Percentiles rank a stretch among this genome's conserved stretches.
Evolutionary conservation across 1,140 invertebrate species (phyloP).

Genomic region (Chelonus insularis): DNA sequence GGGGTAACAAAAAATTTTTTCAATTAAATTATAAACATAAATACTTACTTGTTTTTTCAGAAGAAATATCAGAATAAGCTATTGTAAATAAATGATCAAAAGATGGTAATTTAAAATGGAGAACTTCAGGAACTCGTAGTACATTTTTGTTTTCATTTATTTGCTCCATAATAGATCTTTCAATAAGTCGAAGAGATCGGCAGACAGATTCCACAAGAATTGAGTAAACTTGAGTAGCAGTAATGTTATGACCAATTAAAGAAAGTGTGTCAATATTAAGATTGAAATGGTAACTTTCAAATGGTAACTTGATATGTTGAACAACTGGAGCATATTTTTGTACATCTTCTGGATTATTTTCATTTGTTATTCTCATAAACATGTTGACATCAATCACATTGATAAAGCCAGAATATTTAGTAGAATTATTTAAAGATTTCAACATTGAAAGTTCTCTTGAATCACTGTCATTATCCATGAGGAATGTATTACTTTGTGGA

Average conservation of each 20-base stretch:
- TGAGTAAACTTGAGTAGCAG: conserved; percentile 67
- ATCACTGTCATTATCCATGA: conserved; percentile 62
- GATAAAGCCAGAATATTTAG: conserved; percentile 38
- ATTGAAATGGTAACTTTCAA: conserved; percentile 60
- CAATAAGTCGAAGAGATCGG: conserved; percentile 67
- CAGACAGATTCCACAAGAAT: conserved; percentile 75
- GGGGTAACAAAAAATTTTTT: neutral
- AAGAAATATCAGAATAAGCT: conserved; percentile 66
- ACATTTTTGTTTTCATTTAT: conserved; percentile 38
- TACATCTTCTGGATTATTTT: conserved; percentile 43
- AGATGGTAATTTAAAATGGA: conserved; percentile 61
- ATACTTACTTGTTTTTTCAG: conserved; percentile 67
- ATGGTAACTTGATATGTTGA: conserved; percentile 57
- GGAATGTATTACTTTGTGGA: conserved; percentile 62
- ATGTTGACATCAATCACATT: conserved; percentile 54
- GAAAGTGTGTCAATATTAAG: conserved; percentile 72
- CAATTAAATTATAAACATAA: conserved; percentile 11
- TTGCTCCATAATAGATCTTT: conserved; percentile 64
- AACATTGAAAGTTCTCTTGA: conserved; percentile 61
- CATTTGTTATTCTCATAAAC: conserved; percentile 55
- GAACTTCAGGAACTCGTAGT: conserved; percentile 39
- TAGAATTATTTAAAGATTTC: conserved; percentile 60
- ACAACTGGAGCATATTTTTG: conserved; percentile 58
- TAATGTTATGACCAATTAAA: conserved; percentile 68
- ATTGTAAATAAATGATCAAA: conserved; percentile 77